Percentiles rank a stretch among this genome's conserved stretches.
Evolutionary conservation across 1,140 invertebrate species (phyloP).

Genomic region (Plutomurus gul): DNA sequence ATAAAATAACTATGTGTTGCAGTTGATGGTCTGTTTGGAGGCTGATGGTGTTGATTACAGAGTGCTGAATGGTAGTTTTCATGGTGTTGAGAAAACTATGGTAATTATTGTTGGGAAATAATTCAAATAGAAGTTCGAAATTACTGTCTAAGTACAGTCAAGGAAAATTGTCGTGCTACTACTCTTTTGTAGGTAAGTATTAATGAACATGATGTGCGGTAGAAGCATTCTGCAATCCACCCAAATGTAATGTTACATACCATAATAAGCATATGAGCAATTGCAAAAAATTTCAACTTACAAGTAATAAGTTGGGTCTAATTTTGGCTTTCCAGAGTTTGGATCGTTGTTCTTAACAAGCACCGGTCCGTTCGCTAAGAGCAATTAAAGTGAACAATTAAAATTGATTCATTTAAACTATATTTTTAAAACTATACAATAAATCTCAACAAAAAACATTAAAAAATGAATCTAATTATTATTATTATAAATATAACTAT

Average conservation of each 20-base stretch:
- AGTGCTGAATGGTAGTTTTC: not conserved
- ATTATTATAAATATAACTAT: no score
- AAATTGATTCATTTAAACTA: no score
- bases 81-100: not conserved
- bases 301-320: slow-evolving; percentile 27
- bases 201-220: no score
- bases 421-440: no score
- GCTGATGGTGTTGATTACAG: not conserved
- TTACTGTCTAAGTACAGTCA: not conserved
- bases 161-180: not conserved
- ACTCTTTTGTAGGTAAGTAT: no score
- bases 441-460: no score
- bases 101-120: not conserved
- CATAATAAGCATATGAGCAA: not conserved
- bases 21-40: slow-evolving; percentile 2
- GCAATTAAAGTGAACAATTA: not conserved
- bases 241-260: no score
- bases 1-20: not conserved
- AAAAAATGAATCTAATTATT: no score
- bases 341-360: not conserved
- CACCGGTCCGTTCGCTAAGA: slow-evolving; percentile 9
- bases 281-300: slow-evolving; percentile 10
- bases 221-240: no score
- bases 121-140: not conserved
- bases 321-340: not conserved